Conservation (phyloP, 2,888 invertebrate species). For the Drosophila neonasuta region DNA sequence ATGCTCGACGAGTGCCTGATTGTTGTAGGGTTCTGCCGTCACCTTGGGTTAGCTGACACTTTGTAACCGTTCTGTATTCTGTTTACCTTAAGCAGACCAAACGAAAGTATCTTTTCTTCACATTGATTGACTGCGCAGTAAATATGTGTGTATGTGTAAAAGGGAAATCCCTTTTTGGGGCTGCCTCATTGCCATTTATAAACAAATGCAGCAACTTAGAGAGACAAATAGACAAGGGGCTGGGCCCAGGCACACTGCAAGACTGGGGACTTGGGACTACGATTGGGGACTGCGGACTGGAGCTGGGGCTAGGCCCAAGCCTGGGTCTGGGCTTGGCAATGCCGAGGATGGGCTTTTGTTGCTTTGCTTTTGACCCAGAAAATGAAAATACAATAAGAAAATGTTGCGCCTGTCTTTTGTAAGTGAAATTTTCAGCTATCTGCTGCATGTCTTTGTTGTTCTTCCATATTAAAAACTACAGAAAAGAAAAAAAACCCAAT, state of each 20-base stretch:
- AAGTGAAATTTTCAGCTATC: conserved; percentile 69
- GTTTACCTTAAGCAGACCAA: conserved; percentile 50
- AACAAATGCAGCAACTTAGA: conserved; percentile 58
- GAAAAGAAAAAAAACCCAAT: conserved; percentile 18
- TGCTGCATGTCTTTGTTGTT: conserved; percentile 40
- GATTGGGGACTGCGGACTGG: conserved; percentile 19
- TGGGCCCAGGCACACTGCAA: conserved; percentile 43
- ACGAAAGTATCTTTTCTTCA: conserved; percentile 67
- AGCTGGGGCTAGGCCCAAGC: conserved; percentile 38
- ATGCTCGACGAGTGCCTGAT: conserved; percentile 58
- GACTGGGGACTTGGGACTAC: conserved; percentile 8
- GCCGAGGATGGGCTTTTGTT: conserved; percentile 73
- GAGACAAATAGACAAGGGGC: conserved; percentile 59
- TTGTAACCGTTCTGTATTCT: conserved; percentile 47
- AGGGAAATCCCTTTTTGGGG: conserved; percentile 76
- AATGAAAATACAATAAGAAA: conserved; percentile 74
- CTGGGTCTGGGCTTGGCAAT: conserved; percentile 58
- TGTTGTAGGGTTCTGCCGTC: conserved; percentile 37
- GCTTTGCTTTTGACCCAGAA: conserved; percentile 71
- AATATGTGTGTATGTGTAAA: conserved; percentile 48
- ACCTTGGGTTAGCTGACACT: conserved; percentile 35
- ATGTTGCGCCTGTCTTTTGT: conserved; percentile 71
- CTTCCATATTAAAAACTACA: conserved; percentile 11
- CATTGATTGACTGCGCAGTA: conserved; percentile 41
- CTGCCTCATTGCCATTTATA: conserved; percentile 55